Base-by-base conservation (phyloP, 2,797 vertebrate species). In the Enteromius argenteus region DNA sequence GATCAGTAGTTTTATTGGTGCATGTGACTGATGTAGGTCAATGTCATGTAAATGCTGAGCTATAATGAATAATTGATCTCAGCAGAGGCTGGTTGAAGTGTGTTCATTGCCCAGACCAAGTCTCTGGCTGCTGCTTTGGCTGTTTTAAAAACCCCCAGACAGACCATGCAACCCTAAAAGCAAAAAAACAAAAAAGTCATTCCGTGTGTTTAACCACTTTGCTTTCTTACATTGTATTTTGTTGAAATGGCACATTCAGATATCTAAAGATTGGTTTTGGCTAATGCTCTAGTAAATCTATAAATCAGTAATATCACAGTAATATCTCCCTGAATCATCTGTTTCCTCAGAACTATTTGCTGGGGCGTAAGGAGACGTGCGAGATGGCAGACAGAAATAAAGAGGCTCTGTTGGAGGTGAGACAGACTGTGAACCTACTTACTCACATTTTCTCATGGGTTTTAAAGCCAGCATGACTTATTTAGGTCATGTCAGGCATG, bases 331-430 rank as follows among this genome's bases (percentile, higher is more conserved):
- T 80, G 19, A 58, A 39, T 74, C 23, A 30, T 92, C 49, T 86
- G 56, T 56, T 86, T 89, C 78, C 88, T 83, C 90, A 99, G 98
- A 99, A 99, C 94, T 99, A 99, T 89, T 96, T 99, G 91, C 89
- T 99, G 90, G 98, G 98, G 87, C 96, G 96, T 89, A 99, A 97
- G 90, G 98, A 99, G 94, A 98, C 97, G 0, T 97, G 95, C 62
- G 98, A 99, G 91, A 99, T 99, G 97, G 96, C 97, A 58, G 98
- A 99, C 86, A 96, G 97, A 91, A 99, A 99, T 93, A 99, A 99
- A 93, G 98, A 99, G 90, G 98, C 99, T 77, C 91, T 99, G 8
- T 88, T 99, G 78, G 98, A 99, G 97, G 98, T 99, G 88, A 91
- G 90, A 73, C 10, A 80, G 66, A 60, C 42, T 49, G 67, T 81